phyloP scores from a whole-genome alignment of 1,140 invertebrate genomes.

The Atta colombica region DNA sequence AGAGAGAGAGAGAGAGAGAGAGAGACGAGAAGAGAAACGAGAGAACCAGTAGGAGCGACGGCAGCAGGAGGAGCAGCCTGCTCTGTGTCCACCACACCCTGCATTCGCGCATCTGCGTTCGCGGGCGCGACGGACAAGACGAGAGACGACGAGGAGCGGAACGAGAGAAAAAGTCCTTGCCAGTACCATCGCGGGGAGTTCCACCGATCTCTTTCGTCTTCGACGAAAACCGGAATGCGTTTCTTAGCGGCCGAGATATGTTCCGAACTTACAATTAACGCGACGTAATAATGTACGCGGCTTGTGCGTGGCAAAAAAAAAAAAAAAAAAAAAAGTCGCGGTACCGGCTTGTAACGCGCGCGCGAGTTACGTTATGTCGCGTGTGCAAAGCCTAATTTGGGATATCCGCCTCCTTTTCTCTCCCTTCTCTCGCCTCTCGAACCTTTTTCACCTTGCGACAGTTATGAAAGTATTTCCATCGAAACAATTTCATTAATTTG shows the following conservation, averaged over 20 bases:
- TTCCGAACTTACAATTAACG: conserved; percentile 69
- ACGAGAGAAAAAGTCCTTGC: conserved; percentile 60
- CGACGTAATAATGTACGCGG: conserved; percentile 56
- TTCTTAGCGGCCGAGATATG: conserved; percentile 61
- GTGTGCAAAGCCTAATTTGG: conserved; percentile 56
- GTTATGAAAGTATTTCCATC: conserved; percentile 1
- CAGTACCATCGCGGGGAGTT: conserved; percentile 65
- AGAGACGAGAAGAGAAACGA: neutral
- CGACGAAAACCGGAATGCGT: conserved; percentile 67
- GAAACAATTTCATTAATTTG: conserved; percentile 6
- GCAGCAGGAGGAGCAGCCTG: neutral
- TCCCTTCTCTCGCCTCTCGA: neutral
- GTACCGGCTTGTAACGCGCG: conserved; percentile 35
- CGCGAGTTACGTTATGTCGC: conserved; percentile 28
- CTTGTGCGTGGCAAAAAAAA: neutral
- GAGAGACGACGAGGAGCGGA: conserved; percentile 18
- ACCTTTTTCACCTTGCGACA: conserved; percentile 34
- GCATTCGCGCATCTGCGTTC: conserved; percentile 57
- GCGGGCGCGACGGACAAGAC: conserved; percentile 30
- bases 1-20: no score
- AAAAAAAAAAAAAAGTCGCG: conserved; percentile 7
- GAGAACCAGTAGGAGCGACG: conserved; percentile 31
- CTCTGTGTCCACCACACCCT: conserved; percentile 37
- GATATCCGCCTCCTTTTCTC: neutral
- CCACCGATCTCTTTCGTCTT: conserved; percentile 58